Base-by-base conservation (phyloP, 2,888 invertebrate genomes). In the Cantharis lateralis region DNA sequence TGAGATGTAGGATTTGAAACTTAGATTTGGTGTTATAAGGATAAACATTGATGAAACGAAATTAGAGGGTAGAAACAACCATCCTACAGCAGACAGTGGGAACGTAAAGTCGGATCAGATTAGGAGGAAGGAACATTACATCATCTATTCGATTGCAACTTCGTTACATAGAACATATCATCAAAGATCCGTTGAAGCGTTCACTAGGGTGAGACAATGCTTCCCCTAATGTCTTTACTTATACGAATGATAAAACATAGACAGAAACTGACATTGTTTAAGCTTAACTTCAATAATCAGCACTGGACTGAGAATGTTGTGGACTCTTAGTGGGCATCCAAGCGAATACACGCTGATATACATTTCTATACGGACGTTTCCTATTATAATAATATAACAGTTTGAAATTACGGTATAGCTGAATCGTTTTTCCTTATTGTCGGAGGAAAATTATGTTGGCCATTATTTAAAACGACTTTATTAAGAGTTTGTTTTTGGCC, bases 201-300 rank as follows among this genome's bases (percentile, higher is more conserved):
- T 81, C 77, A 77, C 78, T 72, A 79, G 79, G 79, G 79, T 77
- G 78, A 81, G 76, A 80, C 81, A 81, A 81, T 80, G 80, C 79
- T 79, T 81, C 80, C 79, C 80, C 80, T 81, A 81, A 80, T 80
- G 79, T 80, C 81, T 81, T 81, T 79, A 78, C 81, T 81, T 79
- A 74, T 78, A 70, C 77, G 72, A 78, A 79, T 80, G 80, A 80
- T 80, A 81, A 80, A 79, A 80, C 76, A 79, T 75, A 77, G 72
- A 74, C 78, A 76, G 77, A 76, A 77, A 74, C 77, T 76, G 75
- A 78, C 80, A 80, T 79, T 79, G 81, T 80, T 77, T 78, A 71
- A 78, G 76, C 74, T 75, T 74, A 78, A 76, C 74, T 75, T 74
- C 75, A 78, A 77, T 79, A 80, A 76, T 74, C 75, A 72, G 77